Evolutionary conservation across 2,113 vertebrate species (phyloP).

Genomic region (Sciurus niger): DNA sequence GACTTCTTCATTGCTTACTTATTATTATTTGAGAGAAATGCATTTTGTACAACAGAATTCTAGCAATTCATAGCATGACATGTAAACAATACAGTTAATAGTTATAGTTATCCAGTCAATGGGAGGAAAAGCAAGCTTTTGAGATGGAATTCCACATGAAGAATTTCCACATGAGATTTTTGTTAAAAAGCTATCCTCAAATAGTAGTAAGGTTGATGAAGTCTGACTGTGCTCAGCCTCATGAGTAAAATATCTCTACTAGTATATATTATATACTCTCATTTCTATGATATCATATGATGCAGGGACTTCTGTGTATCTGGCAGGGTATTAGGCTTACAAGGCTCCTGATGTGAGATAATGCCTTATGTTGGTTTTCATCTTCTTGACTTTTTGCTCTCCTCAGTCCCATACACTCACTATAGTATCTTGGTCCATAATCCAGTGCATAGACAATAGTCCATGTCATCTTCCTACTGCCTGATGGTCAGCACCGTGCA

Average conservation of each 20-base stretch:
- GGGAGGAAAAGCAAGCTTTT: not conserved
- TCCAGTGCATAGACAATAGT: not conserved
- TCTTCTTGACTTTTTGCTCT: not conserved
- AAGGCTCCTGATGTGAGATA: not conserved
- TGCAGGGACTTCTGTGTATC: not conserved
- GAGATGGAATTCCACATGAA: not conserved
- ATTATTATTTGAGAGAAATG: not conserved
- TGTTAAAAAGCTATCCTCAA: not conserved
- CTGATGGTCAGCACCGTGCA: too few relatives aligned
- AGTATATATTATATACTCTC: not conserved
- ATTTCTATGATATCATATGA: not conserved
- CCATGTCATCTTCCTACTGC: not conserved
- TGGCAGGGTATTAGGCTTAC: rapidly evolving
- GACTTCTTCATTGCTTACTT: not conserved
- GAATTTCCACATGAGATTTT: not conserved
- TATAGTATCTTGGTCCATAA: not conserved
- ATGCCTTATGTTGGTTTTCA: not conserved
- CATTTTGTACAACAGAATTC: not conserved
- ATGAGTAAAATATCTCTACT: not conserved
- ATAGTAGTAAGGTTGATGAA: not conserved
- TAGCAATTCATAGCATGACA: not conserved
- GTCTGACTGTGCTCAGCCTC: not conserved
- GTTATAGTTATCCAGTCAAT: not conserved
- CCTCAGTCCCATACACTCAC: not conserved
- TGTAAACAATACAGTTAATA: not conserved